These are phyloP conservation scores for Fragum whitleyi DNA, from an alignment of 2,888 invertebrate species.

Conservation along the genomic window DNA sequence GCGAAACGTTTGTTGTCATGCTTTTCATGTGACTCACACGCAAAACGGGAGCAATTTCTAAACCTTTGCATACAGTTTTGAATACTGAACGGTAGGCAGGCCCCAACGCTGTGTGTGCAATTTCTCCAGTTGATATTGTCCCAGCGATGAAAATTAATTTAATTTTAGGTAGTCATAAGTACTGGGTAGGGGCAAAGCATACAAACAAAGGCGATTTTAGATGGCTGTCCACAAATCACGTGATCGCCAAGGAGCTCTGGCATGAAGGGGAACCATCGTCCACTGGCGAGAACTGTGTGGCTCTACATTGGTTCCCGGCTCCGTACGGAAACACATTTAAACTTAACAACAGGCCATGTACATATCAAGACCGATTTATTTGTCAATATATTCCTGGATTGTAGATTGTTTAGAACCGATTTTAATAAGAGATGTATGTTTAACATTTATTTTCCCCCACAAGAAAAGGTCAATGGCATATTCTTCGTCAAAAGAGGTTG, in stretches of 20 bases:
- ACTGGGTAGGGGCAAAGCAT: conserved; percentile 22
- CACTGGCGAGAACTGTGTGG: conserved; percentile 18
- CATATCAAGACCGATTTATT: neutral
- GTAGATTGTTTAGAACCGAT: neutral
- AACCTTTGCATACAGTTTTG: no score
- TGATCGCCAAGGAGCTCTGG: conserved; percentile 16
- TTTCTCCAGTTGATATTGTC: no score
- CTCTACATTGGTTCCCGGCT: conserved; percentile 16
- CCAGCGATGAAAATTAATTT: no score
- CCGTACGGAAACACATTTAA: neutral
- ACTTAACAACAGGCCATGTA: conserved; percentile 18
- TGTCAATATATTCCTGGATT: conserved; percentile 27
- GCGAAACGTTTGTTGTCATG: no score
- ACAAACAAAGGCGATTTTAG: neutral
- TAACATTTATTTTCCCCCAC: no score
- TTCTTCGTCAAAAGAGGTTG: no score
- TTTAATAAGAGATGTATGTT: no score
- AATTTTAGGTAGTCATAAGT: conserved; percentile 8
- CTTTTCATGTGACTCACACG: no score
- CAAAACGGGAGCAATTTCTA: no score
- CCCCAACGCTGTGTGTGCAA: no score
- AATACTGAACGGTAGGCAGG: no score
- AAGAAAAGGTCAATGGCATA: no score
- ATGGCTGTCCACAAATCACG: conserved; percentile 14
- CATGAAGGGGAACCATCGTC: conserved; percentile 18